Conservation (phyloP, 2,113 vertebrate genomes). For the Elanus axillaris region DNA sequence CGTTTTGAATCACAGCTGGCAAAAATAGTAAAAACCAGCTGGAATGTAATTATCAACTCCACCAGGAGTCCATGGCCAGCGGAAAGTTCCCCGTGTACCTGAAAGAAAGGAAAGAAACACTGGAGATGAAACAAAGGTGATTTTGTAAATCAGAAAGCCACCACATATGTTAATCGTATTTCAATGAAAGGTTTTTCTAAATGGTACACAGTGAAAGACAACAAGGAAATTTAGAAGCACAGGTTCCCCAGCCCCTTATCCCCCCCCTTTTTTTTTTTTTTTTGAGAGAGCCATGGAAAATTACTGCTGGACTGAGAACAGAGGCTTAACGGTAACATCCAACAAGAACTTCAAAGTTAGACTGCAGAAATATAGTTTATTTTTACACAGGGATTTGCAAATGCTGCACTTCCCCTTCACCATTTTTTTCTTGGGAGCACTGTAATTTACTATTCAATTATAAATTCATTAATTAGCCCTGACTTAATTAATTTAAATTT, state of each 20-base stretch:
- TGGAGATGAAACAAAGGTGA: not conserved
- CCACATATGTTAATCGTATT: not conserved
- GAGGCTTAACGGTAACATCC: not conserved
- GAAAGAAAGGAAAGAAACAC: constrained; percentile 30
- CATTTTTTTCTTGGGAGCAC: constrained; percentile 49
- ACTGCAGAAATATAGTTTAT: not conserved
- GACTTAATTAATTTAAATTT: constrained; percentile 75
- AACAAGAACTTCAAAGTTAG: constrained; percentile 9
- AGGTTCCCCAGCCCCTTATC: not conserved
- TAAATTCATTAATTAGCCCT: constrained; percentile 71
- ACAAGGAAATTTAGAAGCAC: not conserved
- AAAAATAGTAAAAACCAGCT: constrained; percentile 95
- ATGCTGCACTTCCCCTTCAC: constrained; percentile 48
- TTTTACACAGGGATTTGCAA: constrained; percentile 45
- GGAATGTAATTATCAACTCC: constrained; percentile 94
- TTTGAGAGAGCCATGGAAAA: not conserved
- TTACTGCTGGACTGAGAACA: not conserved
- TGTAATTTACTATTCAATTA: constrained; percentile 70
- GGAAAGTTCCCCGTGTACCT: constrained; percentile 84
- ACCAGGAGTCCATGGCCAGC: constrained; percentile 88
- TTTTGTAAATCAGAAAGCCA: not conserved
- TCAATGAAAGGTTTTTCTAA: not conserved
- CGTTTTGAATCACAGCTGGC: constrained; percentile 95
- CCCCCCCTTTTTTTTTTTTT: not conserved
- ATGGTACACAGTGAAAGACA: not conserved